Base-by-base conservation (phyloP, 92 coral and sea anemone genomes). In the Phenganax stokvisi region DNA sequence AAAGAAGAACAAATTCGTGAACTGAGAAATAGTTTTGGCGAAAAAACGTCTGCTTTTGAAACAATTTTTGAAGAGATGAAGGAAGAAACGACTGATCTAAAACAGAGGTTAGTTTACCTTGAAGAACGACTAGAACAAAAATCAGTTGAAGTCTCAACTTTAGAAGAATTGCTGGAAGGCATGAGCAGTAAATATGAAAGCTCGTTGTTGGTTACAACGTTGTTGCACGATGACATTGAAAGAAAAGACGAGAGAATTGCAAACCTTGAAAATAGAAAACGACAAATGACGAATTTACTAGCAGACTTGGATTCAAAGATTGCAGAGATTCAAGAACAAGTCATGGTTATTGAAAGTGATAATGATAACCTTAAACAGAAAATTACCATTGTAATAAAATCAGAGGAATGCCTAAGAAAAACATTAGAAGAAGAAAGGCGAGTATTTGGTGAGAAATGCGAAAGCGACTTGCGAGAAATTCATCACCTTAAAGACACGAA, bases 271-370 rank as follows among this genome's bases (percentile, higher is more conserved):
- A 52, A 79, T 12, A 51, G 74, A 12, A 63, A 54, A 31, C 25
- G 20, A n/a, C 51, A 63, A 10, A 64, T 79, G 57, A 54, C 68
- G 15, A 79, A 79, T 54, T 65, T 65, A 15, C 83, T 79, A 5
- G 25, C 62, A 10, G 83, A 79, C 74, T 79, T 79, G 54, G 83
- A 62, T 64, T 62, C 31, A 20, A 79, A 79, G 53, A 79, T 79
- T n/a, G 83, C 73, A 51, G 74, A 79, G 47, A 79, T 79, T 52
- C 83, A 79, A 65, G 74, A 16, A 20, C 83, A 79, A 65, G 83
- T 73, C 9, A 60, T 37, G 58, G 12, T 25, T 51, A 72, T 79
- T 9, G 83, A 79, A 79, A 65, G 20, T 6, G 83, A 64, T 31
- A 79, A 64, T 27, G 55, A 64, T 20, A 16, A 9, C 44, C 74